Base-by-base conservation (phyloP, 2,888 invertebrate genomes). In the Stenchaetothrips biformis region DNA sequence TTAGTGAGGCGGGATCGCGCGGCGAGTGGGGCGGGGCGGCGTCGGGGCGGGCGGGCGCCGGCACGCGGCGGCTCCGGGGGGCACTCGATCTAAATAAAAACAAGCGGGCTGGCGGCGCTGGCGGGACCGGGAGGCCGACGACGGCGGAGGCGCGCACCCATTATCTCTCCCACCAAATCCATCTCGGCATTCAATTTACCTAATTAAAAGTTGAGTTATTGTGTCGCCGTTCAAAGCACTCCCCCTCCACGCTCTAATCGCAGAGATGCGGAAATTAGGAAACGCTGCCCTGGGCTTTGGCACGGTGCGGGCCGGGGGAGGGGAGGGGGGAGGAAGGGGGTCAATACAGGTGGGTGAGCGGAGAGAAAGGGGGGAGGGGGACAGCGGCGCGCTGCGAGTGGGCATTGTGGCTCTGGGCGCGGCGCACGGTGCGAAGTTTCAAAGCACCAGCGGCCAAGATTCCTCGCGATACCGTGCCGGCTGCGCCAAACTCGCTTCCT, bases 141-240 rank as follows among this genome's bases (percentile, higher is more conserved):
- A 21, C 67, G n/a, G 67, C 21, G 37, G 37, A 37, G 37, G 37
- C 67, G 2, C 7, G 21, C 67, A 13, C 21, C 67, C 67, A 74
- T 74, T 74, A 74, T 74, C 67, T 21, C 67, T 1, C 25, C 67
- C 67, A 16, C 67, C 25, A 9, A 74, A 74, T 74, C 67, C 67
- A 74, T 74, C 67, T 21, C 67, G 25, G 21, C 67, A 21, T 74
- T 74, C 67, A 21, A 25, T 25, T 74, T 21, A 74, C 25, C 67
- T 74, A 74, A 74, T 74, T 74, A 74, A 74, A 74, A 74, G 67
- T 74, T 74, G 67, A 25, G 67, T 74, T 25, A 74, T 11, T 59
- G 59, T 59, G 59, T 18, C 6, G 59, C 59, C 59, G 59, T 16
- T 9, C 53, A 53, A 16, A 9, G 53, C 53, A 16, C 53, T 9